phyloP scores from a whole-genome alignment of 2,797 vertebrate species.

The Enteromius anoplus region DNA sequence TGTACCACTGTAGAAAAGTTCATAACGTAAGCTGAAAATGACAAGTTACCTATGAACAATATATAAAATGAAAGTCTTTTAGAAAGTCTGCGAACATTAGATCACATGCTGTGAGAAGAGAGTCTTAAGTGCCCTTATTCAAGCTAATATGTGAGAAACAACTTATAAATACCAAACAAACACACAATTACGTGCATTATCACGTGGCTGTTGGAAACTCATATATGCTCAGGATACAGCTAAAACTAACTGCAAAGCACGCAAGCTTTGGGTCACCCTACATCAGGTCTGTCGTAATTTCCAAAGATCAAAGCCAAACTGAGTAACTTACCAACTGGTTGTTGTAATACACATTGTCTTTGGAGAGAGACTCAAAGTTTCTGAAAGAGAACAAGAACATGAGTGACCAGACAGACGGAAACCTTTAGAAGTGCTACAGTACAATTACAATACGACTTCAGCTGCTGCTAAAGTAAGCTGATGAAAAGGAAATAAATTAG shows the following conservation, averaged over 20 bases:
- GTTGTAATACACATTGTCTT: conserved; percentile 94
- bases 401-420: conserved; percentile 24
- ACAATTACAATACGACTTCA: too few species aligned
- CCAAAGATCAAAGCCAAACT: not conserved
- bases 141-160: not conserved
- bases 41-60: not conserved
- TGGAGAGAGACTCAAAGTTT: conserved; percentile 87
- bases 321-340: conserved; percentile 88
- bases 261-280: not conserved
- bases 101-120: conserved; percentile 10
- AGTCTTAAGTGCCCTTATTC: not conserved
- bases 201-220: not conserved
- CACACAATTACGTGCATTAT: not conserved
- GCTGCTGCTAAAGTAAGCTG: not conserved
- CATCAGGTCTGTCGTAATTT: not conserved
- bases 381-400: conserved; percentile 76
- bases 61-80: not conserved
- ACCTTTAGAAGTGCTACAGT: not conserved
- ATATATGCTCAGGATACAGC: not conserved
- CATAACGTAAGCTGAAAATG: not conserved
- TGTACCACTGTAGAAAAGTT: not conserved
- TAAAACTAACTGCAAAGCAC: not conserved
- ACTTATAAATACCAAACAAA: not conserved
- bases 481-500: not conserved
- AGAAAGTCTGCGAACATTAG: not conserved